Conservation (phyloP, 2,888 invertebrate genomes). For the Hedychridium roseum region DNA sequence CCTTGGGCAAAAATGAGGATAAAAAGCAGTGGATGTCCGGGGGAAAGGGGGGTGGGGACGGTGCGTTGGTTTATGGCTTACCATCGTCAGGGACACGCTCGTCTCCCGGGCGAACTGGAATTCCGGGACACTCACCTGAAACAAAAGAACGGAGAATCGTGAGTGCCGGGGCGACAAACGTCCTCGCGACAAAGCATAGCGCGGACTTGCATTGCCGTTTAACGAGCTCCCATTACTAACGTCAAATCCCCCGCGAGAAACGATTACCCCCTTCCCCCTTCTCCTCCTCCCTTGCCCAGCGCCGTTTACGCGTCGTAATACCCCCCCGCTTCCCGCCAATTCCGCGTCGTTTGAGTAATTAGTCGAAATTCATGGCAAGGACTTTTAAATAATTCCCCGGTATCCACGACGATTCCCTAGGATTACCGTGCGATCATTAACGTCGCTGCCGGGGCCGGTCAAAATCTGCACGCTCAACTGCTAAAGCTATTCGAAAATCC, state of each 20-base stretch:
- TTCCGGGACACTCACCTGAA: slow-evolving; percentile 55
- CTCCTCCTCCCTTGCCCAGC: neutral
- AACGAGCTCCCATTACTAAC: slow-evolving; percentile 1
- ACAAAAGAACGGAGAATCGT: slow-evolving; percentile 21
- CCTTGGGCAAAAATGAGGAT: too few relatives aligned
- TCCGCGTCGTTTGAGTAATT: too few relatives aligned
- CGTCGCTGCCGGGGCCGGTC: too few relatives aligned
- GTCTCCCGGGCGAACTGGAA: slow-evolving; percentile 44
- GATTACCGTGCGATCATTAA: too few relatives aligned
- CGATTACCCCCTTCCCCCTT: neutral
- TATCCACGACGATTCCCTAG: too few relatives aligned
- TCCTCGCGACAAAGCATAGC: neutral
- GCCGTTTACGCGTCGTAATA: neutral
- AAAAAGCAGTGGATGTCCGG: too few relatives aligned
- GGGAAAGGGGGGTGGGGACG: slow-evolving; percentile 5
- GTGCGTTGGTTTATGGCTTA: slow-evolving; percentile 39
- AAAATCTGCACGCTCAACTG: too few relatives aligned
- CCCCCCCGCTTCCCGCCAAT: too few relatives aligned
- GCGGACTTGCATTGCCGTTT: neutral
- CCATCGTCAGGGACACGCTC: slow-evolving; percentile 40
- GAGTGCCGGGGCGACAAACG: too few relatives aligned
- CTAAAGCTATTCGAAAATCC: too few relatives aligned
- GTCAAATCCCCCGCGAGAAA: neutral
- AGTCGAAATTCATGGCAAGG: too few relatives aligned
- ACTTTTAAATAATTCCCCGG: too few relatives aligned